A percentile compares a stretch with the other conserved stretches of the same genome.
Conservation (phyloP, 2,888 invertebrate species). For the Brachylomia viminalis region DNA sequence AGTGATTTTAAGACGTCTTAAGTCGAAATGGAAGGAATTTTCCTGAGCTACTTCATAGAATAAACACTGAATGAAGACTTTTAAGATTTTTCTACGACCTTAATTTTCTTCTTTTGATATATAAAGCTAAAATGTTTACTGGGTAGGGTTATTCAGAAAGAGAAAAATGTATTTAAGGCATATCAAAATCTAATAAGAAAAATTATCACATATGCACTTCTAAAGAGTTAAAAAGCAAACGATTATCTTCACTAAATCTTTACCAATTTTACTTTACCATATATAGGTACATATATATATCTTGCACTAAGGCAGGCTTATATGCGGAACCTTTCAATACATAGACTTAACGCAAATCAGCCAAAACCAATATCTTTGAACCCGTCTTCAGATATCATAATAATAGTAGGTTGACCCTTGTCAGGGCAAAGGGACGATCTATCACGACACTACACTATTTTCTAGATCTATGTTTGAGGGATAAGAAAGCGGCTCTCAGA, state of each 20-base stretch:
- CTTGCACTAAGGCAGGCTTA: too few species aligned
- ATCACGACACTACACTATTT: slow-evolving; percentile 37
- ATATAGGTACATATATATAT: too few species aligned
- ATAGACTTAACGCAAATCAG: slow-evolving; percentile 42
- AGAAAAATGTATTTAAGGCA: too few species aligned
- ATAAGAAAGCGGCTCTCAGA: background rate
- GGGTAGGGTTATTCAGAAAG: background rate
- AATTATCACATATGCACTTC: too few species aligned
- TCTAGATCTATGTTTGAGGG: slow-evolving; percentile 11
- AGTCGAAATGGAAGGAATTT: slow-evolving; percentile 30
- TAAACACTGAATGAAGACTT: slow-evolving; percentile 9
- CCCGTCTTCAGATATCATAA: slow-evolving; percentile 43
- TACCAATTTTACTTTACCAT: too few species aligned
- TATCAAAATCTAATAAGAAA: too few species aligned
- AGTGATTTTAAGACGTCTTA: slow-evolving; percentile 48
- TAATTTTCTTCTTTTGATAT: background rate
- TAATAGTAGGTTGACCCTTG: slow-evolving; percentile 54
- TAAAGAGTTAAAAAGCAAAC: too few species aligned
- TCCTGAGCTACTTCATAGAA: slow-evolving; percentile 10
- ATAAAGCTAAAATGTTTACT: background rate
- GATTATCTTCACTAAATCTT: too few species aligned
- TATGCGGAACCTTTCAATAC: slow-evolving; percentile 28
- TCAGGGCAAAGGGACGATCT: slow-evolving; percentile 39
- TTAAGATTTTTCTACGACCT: slow-evolving; percentile 5
- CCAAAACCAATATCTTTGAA: slow-evolving; percentile 42